Evolutionary conservation across 2,113 vertebrate genomes (phyloP).

Genomic region (Charadrius vociferus): DNA sequence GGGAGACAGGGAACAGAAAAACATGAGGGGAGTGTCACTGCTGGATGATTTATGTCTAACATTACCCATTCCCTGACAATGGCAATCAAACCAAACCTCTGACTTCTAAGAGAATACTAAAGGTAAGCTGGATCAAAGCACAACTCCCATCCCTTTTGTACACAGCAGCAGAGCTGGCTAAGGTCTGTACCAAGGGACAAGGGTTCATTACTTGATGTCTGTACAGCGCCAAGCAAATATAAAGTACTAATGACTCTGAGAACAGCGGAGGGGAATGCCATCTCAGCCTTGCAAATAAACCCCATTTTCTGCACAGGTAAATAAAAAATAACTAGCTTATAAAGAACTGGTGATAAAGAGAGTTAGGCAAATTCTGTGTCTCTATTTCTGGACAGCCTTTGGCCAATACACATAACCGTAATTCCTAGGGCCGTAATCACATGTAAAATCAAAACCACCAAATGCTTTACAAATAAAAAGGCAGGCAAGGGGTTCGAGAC

Average conservation of each 20-base stretch:
- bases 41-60: not conserved
- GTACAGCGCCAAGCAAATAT: not conserved
- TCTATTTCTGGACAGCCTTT: not conserved
- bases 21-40: not conserved
- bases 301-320: not conserved
- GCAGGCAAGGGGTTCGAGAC: not conserved
- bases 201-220: not conserved
- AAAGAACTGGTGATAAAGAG: not conserved
- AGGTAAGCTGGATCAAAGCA: not conserved
- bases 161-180: not conserved
- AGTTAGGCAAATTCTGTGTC: not conserved
- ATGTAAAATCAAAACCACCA: not conserved
- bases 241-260: not conserved
- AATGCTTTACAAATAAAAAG: not conserved
- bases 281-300: not conserved
- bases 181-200: not conserved
- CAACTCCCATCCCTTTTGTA: not conserved
- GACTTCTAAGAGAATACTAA: not conserved
- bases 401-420: fast-evolving
- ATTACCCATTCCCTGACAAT: not conserved
- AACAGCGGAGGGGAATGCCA: not conserved
- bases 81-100: not conserved
- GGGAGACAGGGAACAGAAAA: not conserved
- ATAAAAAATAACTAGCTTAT: not conserved
- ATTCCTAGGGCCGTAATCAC: not conserved